These are phyloP conservation scores for Drosophila koepferae DNA, from an alignment of 2,888 invertebrate species.

Conservation along the genomic window DNA sequence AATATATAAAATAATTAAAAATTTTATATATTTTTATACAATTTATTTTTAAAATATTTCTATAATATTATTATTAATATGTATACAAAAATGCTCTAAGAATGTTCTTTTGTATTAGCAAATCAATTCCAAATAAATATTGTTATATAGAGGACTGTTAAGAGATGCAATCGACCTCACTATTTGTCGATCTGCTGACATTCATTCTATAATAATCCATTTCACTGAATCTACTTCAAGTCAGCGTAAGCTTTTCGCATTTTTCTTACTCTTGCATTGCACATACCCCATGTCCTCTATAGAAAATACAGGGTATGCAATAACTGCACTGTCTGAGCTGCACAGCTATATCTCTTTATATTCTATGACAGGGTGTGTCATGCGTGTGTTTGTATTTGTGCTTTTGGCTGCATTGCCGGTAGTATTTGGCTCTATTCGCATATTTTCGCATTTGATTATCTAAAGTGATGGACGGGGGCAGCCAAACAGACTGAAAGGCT, in stretches of 20 bases:
- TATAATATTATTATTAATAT: no score
- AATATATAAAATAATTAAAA: no score
- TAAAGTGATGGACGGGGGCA: constrained; percentile 69
- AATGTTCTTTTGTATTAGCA: background rate
- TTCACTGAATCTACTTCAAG: background rate
- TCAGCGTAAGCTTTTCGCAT: background rate
- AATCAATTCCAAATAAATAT: background rate
- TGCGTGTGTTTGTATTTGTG: constrained; percentile 34
- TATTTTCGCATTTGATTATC: constrained; percentile 83
- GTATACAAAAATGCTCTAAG: no score
- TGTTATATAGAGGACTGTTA: no score
- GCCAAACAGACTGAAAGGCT: constrained; percentile 50
- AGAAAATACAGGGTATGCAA: constrained; percentile 2
- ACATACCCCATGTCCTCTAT: background rate
- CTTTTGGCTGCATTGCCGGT: constrained; percentile 25
- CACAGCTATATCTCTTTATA: constrained; percentile 30
- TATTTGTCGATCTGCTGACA: background rate
- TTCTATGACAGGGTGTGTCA: constrained; percentile 26
- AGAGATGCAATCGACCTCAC: background rate
- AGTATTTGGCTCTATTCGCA: constrained; percentile 75
- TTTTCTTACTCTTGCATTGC: background rate
- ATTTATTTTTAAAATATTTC: no score
- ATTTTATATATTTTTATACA: no score
- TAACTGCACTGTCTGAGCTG: constrained; percentile 40
- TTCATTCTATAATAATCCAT: background rate